A percentile compares a stretch with the other conserved stretches of the same genome.
Evolutionary conservation across 2,888 invertebrate genomes (phyloP).

Genomic region (Cerastoderma edule): DNA sequence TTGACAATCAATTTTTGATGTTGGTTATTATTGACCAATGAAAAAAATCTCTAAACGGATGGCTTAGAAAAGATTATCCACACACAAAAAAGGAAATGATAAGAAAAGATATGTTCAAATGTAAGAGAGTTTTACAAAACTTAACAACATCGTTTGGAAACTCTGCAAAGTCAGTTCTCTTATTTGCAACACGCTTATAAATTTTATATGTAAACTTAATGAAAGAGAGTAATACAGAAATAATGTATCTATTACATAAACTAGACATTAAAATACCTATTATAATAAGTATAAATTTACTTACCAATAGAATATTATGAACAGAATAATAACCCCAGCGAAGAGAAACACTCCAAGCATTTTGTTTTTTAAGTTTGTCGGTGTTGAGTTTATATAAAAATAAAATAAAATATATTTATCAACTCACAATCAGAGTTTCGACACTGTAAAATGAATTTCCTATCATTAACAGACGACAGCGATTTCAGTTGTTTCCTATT

Average conservation of each 20-base stretch:
- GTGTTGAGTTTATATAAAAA: neutral
- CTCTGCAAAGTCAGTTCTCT: too few species aligned
- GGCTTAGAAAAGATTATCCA: too few species aligned
- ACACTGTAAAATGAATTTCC: conserved; percentile 18
- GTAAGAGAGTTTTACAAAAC: too few species aligned
- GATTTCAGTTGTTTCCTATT: neutral
- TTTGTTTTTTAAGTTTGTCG: neutral
- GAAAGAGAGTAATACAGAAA: neutral
- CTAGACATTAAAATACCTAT: neutral
- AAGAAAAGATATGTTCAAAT: too few species aligned
- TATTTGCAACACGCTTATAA: neutral
- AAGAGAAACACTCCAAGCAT: conserved; percentile 9
- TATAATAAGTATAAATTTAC: conserved; percentile 7
- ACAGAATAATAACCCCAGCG: conserved; percentile 14
- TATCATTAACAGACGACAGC: neutral
- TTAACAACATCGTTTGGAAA: too few species aligned
- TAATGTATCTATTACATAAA: neutral
- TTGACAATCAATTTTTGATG: neutral
- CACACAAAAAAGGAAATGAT: too few species aligned
- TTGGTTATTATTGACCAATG: neutral
- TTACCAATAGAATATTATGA: conserved; percentile 63
- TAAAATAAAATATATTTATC: neutral
- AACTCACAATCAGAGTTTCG: too few species aligned
- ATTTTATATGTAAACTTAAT: neutral
- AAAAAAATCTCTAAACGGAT: too few species aligned